Evolutionary conservation across 2,113 vertebrate genomes (phyloP), one percentile per base, ranked within the genome.

Genomic region (Lucifuga dentata): DNA sequence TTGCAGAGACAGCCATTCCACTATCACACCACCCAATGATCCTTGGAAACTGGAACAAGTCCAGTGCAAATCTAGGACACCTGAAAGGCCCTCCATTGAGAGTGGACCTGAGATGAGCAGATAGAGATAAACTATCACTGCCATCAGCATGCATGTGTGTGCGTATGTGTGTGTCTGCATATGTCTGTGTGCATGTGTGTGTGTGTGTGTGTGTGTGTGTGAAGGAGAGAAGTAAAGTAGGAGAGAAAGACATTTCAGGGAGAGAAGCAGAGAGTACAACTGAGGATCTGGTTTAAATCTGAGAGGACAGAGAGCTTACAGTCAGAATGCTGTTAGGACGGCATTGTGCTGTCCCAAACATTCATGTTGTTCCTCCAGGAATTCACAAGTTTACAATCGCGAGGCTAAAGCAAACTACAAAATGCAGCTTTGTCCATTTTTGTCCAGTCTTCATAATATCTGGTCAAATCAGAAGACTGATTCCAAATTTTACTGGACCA

Each of bases 11-110:
- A 21, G 26, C 8, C 58, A 24, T 44, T 3, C 15, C 16, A 52
- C 33, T 33, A 20, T 55, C 8, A 51, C 19, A 40, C 43, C 57
- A 32, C 32, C 62, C 35, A 45, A 39, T 53, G 72, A 62, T 68
- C 59, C 19, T 41, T 40, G 17, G 19, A 76, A 76, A 80, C 48
- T 63, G 66, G 68, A 80, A 64, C 65, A 63, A 29, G 46, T 52
- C 52, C 24, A 41, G 33, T 26, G 2, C 45, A 61, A 50, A 87
- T 76, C 67, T 82, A 73, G 73, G 76, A 78, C 87, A 84, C 50
- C 56, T 72, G 65, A 73, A 68, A 66, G 62, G 44, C 11, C 44
- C 56, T 68, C 51, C n/a, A 36, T 16, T 43, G 44, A 26, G 57
- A 84, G 24, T 51, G 36, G 32, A 40, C 49, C 68, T 7, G 16